Conservation (phyloP, 92 coral and sea anemone genomes). For the Epizoanthus rinbou region DNA sequence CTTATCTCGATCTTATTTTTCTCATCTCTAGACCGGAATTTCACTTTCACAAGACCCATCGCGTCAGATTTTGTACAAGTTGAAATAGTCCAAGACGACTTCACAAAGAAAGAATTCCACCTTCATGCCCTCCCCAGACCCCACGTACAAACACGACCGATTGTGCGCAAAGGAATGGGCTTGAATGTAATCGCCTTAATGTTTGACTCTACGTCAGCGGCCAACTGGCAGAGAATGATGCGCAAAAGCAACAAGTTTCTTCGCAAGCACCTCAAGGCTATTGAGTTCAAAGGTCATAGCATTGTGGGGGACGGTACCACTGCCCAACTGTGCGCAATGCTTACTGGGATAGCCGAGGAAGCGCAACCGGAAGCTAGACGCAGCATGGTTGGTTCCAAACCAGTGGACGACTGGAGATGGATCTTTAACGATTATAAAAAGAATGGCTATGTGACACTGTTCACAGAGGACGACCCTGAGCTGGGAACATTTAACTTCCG, state of each 20-base stretch:
- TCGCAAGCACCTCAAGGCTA: constrained; percentile 54
- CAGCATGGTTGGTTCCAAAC: constrained; percentile 40
- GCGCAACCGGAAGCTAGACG: constrained; percentile 72
- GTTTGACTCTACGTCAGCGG: constrained; percentile 88
- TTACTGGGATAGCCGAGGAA: constrained; percentile 74
- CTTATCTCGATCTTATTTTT: background rate
- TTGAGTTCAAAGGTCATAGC: constrained; percentile 68
- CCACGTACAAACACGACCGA: constrained; percentile 57
- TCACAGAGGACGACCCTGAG: constrained; percentile 71
- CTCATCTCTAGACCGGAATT: background rate
- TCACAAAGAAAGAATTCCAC: constrained; percentile 54
- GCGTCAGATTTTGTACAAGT: constrained; percentile 34
- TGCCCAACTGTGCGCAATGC: constrained; percentile 77
- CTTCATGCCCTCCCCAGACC: constrained; percentile 62
- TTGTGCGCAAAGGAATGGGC: constrained; percentile 60
- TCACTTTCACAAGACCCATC: constrained; percentile 6
- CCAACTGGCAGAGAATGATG: constrained; percentile 77
- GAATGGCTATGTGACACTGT: constrained; percentile 78
- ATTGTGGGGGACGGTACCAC: constrained; percentile 87
- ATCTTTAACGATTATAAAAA: constrained; percentile 61
- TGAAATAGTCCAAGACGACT: constrained; percentile 5
- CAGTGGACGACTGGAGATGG: constrained; percentile 82
- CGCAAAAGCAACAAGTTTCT: constrained; percentile 59
- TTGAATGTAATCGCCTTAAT: constrained; percentile 66
- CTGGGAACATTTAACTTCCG: constrained; percentile 74